A percentile compares a stretch with the other conserved stretches of the same genome.
Conservation (phyloP, 2,113 vertebrate genomes). For the Hemiprocne comata region DNA sequence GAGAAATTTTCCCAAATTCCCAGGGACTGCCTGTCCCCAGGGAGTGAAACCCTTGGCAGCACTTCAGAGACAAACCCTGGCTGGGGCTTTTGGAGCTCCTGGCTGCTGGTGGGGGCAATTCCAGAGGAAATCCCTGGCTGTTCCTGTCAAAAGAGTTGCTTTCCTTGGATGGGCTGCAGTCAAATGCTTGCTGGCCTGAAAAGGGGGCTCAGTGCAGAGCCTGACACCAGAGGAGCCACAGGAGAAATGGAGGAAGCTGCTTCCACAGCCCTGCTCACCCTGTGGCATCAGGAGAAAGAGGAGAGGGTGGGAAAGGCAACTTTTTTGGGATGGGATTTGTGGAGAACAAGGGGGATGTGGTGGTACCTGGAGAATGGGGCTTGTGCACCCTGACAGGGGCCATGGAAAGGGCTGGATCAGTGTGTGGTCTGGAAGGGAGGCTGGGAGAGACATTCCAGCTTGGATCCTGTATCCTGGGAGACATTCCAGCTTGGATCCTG, state of each 20-base stretch:
- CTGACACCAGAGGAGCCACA: not conserved
- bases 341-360: not conserved
- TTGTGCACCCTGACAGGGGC: not conserved
- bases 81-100: not conserved
- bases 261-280: not conserved
- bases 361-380: accelerated
- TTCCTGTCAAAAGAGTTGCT: accelerated
- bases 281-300: not conserved
- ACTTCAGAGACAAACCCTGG: not conserved
- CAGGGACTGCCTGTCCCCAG: not conserved
- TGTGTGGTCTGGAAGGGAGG: accelerated
- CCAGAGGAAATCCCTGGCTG: not conserved
- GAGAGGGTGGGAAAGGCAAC: not conserved
- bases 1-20: not conserved
- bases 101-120: not conserved
- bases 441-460: not conserved
- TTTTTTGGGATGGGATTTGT: not conserved
- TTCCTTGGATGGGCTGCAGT: not conserved
- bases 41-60: not conserved
- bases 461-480: not conserved
- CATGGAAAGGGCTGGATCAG: accelerated
- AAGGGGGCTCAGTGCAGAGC: not conserved
- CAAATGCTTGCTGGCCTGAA: not conserved
- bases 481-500: not conserved
- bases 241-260: not conserved